phyloP scores from a whole-genome alignment of 1,140 invertebrate genomes.

The Drosophila bipectinata region DNA sequence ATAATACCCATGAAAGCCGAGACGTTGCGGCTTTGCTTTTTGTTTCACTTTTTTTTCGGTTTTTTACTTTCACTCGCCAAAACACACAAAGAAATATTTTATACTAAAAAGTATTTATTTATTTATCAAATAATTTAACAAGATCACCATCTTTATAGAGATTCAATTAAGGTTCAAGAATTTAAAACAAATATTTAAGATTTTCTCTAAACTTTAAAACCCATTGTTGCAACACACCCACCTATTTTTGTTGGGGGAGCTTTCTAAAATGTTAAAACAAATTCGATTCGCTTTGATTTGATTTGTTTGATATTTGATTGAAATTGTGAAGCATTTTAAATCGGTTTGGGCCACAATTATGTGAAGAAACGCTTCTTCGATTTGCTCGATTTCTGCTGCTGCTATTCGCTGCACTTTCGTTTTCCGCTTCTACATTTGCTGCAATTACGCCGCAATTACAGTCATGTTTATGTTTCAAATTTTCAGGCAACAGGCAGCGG shows the following conservation, averaged over 20 bases:
- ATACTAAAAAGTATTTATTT: not conserved
- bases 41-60: slow-evolving; percentile 48
- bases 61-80: slow-evolving; percentile 38
- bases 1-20: slow-evolving; percentile 63
- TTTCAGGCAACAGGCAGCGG: slow-evolving; percentile 10
- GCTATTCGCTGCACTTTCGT: slow-evolving; percentile 56
- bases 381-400: slow-evolving; percentile 2
- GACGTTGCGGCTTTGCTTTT: slow-evolving; percentile 42
- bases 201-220: slow-evolving; percentile 19
- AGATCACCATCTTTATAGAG: not conserved
- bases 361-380: slow-evolving; percentile 4
- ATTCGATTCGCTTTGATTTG: slow-evolving; percentile 47
- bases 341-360: slow-evolving; percentile 48
- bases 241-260: slow-evolving; percentile 4
- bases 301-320: slow-evolving; percentile 10
- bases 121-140: not conserved
- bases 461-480: slow-evolving; percentile 43
- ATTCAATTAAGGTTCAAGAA: no score
- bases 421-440: slow-evolving; percentile 37
- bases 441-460: slow-evolving; percentile 54
- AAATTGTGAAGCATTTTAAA: slow-evolving; percentile 57
- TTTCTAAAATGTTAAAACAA: slow-evolving; percentile 55
- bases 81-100: not conserved
- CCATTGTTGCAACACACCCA: slow-evolving; percentile 35
- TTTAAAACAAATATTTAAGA: not conserved